These are phyloP conservation scores for Troilus luridus DNA, from an alignment of 2,888 invertebrate genomes.

Conservation along the genomic window DNA sequence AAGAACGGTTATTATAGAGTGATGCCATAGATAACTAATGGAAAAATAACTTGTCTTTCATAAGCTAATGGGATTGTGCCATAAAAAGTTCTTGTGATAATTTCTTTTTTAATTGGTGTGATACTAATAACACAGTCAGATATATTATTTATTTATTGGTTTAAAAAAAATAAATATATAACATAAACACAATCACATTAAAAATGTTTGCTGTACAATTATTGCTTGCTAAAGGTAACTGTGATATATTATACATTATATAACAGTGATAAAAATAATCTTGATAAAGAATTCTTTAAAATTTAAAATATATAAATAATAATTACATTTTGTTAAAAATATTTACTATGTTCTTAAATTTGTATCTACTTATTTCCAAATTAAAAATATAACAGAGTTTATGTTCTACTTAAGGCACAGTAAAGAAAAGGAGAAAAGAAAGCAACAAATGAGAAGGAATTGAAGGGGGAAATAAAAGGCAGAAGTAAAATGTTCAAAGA, in stretches of 20 bases:
- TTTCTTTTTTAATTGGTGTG: not conserved
- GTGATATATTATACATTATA: not conserved
- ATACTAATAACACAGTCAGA: not conserved
- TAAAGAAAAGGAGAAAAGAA: too few species aligned
- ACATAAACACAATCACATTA: not conserved
- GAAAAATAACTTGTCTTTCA: not conserved
- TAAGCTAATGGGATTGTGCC: not conserved
- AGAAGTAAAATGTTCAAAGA: too few species aligned
- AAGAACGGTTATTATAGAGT: not conserved
- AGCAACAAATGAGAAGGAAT: too few species aligned
- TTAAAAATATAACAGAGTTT: too few species aligned
- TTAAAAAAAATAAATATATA: not conserved
- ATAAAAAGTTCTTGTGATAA: not conserved
- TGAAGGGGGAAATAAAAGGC: too few species aligned
- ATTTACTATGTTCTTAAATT: too few species aligned
- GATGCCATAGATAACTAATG: not conserved
- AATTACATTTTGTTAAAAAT: too few species aligned
- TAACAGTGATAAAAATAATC: not conserved
- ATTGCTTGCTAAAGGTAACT: not conserved
- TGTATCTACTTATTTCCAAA: too few species aligned
- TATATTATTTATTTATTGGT: not conserved
- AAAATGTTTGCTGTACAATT: not conserved
- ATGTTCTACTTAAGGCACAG: too few species aligned
- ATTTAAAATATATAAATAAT: too few species aligned
- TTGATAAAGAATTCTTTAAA: not conserved